Evolutionary conservation across 1,140 invertebrate species (phyloP).

Genomic region (Goniozus legneri): DNA sequence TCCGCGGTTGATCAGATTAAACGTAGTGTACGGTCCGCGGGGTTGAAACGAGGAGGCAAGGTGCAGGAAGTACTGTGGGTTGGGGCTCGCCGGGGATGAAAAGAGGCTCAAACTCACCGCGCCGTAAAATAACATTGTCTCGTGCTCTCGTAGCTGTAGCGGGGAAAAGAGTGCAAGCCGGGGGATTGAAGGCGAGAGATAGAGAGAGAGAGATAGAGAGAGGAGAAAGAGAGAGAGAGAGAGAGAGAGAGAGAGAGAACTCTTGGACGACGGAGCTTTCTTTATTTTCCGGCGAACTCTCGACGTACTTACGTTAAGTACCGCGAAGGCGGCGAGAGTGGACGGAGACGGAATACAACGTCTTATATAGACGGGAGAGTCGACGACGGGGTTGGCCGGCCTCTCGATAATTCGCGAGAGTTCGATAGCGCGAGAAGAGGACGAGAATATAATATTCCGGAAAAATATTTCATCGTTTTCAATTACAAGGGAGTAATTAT

Average conservation of each 20-base stretch:
- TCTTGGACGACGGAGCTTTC: slow-evolving; percentile 28
- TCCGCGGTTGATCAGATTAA: slow-evolving; percentile 56
- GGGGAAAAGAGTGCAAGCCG: neutral
- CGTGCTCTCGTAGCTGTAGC: slow-evolving; percentile 19
- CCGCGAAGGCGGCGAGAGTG: slow-evolving; percentile 15
- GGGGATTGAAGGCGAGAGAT: neutral
- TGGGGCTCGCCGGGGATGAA: slow-evolving; percentile 37
- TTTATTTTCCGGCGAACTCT: slow-evolving; percentile 40
- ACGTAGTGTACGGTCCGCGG: slow-evolving; percentile 39
- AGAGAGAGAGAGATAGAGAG: slow-evolving; percentile 1
- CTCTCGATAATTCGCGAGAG: too few relatives aligned
- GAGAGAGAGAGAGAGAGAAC: neutral
- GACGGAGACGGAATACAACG: too few relatives aligned
- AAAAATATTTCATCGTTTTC: too few relatives aligned
- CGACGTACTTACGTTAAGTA: slow-evolving; percentile 45
- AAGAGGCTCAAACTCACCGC: slow-evolving; percentile 53
- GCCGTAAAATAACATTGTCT: slow-evolving; percentile 56
- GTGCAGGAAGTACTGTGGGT: slow-evolving; percentile 16
- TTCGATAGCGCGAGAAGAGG: too few relatives aligned
- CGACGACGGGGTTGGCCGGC: too few relatives aligned
- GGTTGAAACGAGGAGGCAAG: slow-evolving; percentile 17
- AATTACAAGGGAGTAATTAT: too few relatives aligned
- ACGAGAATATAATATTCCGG: too few relatives aligned
- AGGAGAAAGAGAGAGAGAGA: slow-evolving; percentile 2
- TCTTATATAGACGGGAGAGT: too few relatives aligned